These are phyloP conservation scores for Metopolophium dirhodum DNA, from an alignment of 1,140 invertebrate species.

Conservation along the genomic window DNA sequence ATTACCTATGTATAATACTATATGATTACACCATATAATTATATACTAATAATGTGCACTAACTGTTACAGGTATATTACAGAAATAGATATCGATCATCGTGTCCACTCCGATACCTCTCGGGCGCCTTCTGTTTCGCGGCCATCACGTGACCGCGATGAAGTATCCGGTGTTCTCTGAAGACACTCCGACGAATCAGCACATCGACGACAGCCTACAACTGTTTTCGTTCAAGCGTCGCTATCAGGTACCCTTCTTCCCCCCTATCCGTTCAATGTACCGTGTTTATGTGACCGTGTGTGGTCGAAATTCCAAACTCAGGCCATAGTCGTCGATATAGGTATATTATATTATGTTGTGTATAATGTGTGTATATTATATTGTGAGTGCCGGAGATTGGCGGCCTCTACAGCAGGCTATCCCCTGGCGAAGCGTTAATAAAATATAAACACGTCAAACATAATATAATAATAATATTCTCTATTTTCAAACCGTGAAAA, in stretches of 20 bases:
- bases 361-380: background rate
- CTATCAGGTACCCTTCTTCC: slow-evolving; percentile 34
- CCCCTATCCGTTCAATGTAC: background rate
- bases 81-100: background rate
- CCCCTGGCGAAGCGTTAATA: background rate
- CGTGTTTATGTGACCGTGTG: background rate
- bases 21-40: too few species aligned
- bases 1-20: too few species aligned
- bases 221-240: slow-evolving; percentile 53
- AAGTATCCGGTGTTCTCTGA: slow-evolving; percentile 43
- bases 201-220: slow-evolving; percentile 40
- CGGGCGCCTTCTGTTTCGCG: background rate
- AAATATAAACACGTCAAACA: too few species aligned
- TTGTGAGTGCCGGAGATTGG: background rate
- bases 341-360: background rate
- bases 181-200: background rate
- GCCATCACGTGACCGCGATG: background rate
- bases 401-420: too few species aligned
- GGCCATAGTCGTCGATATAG: background rate
- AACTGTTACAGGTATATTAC: slow-evolving; percentile 31
- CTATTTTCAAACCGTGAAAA: too few species aligned
- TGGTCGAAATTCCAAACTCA: background rate
- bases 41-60: background rate
- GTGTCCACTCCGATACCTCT: background rate
- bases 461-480: too few species aligned